Evolutionary conservation across 2,113 vertebrate genomes (phyloP).

Genomic region (Hiodon tergisus): DNA sequence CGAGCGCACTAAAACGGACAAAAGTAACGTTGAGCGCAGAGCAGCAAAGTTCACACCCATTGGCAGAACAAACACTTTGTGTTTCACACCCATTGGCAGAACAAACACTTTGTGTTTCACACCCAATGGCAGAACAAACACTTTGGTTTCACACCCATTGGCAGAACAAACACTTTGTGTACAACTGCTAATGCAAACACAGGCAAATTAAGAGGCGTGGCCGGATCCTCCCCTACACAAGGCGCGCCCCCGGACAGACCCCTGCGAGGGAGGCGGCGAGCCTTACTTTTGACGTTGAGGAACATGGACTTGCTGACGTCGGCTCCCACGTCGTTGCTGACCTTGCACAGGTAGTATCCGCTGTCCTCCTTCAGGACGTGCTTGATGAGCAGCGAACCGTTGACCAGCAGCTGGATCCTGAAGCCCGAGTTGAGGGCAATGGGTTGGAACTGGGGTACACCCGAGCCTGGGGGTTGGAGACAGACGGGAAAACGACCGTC

Average conservation of each 20-base stretch:
- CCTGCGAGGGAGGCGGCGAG: slow-evolving; percentile 9
- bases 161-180: too few species aligned
- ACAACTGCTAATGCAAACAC: too few species aligned
- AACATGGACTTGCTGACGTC: slow-evolving; percentile 99
- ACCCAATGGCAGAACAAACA: too few species aligned
- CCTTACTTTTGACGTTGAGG: slow-evolving; percentile 99
- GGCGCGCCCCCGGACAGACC: background rate
- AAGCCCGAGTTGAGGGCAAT: slow-evolving; percentile 82
- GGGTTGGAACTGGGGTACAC: slow-evolving; percentile 95
- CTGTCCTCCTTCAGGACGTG: slow-evolving; percentile 96
- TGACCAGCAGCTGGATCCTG: slow-evolving; percentile 87
- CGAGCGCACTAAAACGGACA: too few species aligned
- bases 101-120: too few species aligned
- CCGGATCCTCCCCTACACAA: too few species aligned
- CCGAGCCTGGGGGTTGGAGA: slow-evolving; percentile 69
- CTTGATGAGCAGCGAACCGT: slow-evolving; percentile 92
- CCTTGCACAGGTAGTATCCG: slow-evolving; percentile 98
- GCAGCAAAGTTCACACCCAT: too few species aligned
- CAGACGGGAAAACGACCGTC: background rate
- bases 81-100: too few species aligned
- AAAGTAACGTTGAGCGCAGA: too few species aligned
- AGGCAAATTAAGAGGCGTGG: too few species aligned
- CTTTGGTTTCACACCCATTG: too few species aligned
- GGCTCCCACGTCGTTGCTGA: slow-evolving; percentile 99
- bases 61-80: too few species aligned